Evolutionary conservation across 1,140 invertebrate genomes (phyloP), one percentile per base, ranked within the genome.

Genomic region (Pomacea maculata): DNA sequence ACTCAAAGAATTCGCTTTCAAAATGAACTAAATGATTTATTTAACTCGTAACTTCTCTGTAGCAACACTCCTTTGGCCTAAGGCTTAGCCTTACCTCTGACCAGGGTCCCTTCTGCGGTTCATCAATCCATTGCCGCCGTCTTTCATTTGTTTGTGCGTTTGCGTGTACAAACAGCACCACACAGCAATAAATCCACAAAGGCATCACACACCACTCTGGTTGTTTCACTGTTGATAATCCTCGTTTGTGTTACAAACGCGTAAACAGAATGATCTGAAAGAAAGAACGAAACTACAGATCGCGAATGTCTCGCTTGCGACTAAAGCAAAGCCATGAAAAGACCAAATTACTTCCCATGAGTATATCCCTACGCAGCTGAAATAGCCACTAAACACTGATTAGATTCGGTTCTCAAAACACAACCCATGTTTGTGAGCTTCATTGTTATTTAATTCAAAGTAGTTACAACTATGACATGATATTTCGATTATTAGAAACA

Each of bases 191-290:
- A 78, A 70, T 70, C 77, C 77, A n/a, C 77, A 64, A 78, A 78
- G 77, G 77, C 77, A 78, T 78, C 52, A 34, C 77, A 78, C 77
- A 78, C 29, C 55, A 75, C 15, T 55, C n/a, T 55, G n/a, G 65
- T 12, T 71, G n/a, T 34, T 70, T 55, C n/a, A 78, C 64, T 67
- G 12, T 29, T 21, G 14, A 52, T 78, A 54, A 52, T 78, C 77
- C 67, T 67, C 65, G 64, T 71, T 14, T 78, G 65, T 34, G 17
- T 9, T 52, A 78, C 14, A 64, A 70, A 65, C 34, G 14, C 14
- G 55, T 15, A 12, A 34, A 57, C 77, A 70, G 65, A 78, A 78
- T 25, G 15, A 70, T 45, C 77, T 78, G 77, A 34, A 78, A 78
- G 17, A 78, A 78, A 78, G 65, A 55, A 70, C 65, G 65, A 57